Conservation (phyloP, 2,797 vertebrate genomes). For the Orestias chungarensis region DNA sequence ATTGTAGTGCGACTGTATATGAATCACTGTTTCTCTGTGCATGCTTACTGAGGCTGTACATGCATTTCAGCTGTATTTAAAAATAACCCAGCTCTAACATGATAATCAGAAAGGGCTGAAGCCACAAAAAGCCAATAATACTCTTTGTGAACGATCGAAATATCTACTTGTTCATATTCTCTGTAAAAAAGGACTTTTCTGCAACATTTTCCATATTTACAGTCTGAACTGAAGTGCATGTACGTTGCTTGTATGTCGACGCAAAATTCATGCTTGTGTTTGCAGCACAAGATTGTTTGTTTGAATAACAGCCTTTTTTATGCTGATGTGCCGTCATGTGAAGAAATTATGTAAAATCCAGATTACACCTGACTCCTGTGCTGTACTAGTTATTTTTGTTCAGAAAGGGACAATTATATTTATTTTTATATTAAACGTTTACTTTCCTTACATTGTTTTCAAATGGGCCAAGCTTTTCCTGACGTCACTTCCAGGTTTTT, state of each 20-base stretch:
- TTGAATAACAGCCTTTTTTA: constrained; percentile 39
- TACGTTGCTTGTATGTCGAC: constrained; percentile 54
- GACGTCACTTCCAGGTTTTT: constrained; percentile 38
- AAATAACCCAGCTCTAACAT: constrained; percentile 32
- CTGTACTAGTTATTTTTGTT: constrained; percentile 21
- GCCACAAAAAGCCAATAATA: constrained; percentile 52
- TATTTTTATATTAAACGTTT: constrained; percentile 48
- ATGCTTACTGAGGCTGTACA: constrained; percentile 76
- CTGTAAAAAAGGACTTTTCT: constrained; percentile 39
- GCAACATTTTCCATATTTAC: constrained; percentile 21
- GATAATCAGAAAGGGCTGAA: constrained; percentile 57
- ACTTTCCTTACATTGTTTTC: constrained; percentile 50
- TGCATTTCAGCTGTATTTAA: constrained; percentile 57
- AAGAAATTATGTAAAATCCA: constrained; percentile 23
- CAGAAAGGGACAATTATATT: constrained; percentile 47
- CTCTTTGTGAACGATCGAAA: constrained; percentile 47
- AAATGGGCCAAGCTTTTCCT: constrained; percentile 10
- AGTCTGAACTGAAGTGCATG: constrained; percentile 63
- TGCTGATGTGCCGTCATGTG: constrained; percentile 35
- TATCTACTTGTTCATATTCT: constrained; percentile 28
- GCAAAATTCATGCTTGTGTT: constrained; percentile 44
- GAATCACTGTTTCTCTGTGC: constrained; percentile 72
- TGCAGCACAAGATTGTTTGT: constrained; percentile 16
- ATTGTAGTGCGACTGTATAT: constrained; percentile 45
- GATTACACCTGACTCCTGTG: constrained; percentile 10